A percentile compares a stretch with the other conserved stretches of the same genome.
Conservation (phyloP, 2,113 vertebrate species). For the Oreochromis niloticus region DNA sequence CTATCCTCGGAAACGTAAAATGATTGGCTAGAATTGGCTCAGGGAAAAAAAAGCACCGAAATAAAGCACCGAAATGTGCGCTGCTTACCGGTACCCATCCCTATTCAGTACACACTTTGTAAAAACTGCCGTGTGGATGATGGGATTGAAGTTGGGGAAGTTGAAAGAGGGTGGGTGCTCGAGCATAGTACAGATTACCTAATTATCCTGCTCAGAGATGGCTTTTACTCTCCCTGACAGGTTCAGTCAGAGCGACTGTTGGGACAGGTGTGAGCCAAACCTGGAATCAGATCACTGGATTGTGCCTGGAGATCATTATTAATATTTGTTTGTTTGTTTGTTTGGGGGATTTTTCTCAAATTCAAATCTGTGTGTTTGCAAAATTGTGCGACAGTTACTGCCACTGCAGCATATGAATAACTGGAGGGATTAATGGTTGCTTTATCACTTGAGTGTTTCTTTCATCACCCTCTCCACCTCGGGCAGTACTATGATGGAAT, state of each 20-base stretch:
- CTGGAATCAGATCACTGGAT: neutral
- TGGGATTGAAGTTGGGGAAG: neutral
- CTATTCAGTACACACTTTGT: neutral
- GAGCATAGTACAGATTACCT: fast-evolving
- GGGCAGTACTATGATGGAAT: neutral
- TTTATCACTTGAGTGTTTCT: neutral
- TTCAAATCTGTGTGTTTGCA: neutral
- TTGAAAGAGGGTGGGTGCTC: neutral
- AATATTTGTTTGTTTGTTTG: neutral
- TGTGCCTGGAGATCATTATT: neutral
- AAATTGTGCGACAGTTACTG: neutral
- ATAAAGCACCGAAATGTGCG: too few species aligned
- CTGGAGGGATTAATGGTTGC: neutral
- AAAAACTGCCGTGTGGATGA: neutral
- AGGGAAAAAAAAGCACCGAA: too few species aligned
- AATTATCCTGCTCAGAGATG: neutral
- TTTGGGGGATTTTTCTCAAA: neutral
- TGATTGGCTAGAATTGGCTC: too few species aligned
- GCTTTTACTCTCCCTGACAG: neutral
- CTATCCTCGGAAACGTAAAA: too few species aligned
- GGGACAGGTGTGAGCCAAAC: neutral
- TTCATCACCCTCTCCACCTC: neutral
- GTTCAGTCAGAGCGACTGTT: too few species aligned
- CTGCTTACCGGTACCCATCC: too few species aligned
- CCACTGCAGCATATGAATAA: neutral